phyloP scores from a whole-genome alignment of 92 coral and sea anemone species.

The Pocillopora meandrina region DNA sequence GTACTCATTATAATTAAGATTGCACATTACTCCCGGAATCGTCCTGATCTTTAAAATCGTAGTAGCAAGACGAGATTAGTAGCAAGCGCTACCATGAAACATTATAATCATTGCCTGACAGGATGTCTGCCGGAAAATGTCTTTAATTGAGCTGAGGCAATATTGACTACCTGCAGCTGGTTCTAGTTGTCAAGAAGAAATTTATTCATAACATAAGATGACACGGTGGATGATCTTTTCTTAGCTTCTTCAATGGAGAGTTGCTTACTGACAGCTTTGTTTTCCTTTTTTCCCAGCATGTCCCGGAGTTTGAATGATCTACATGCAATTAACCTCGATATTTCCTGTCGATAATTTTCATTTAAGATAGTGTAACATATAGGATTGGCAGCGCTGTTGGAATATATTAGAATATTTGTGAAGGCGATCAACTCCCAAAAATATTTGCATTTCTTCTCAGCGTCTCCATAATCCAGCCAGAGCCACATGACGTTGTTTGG shows the following conservation, averaged over 20 bases:
- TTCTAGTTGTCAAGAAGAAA: too few relatives aligned
- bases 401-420: slow-evolving; percentile 72
- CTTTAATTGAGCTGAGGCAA: too few relatives aligned
- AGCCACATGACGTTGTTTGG: slow-evolving; percentile 92
- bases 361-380: slow-evolving; percentile 73
- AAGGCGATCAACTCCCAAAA: slow-evolving; percentile 78
- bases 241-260: neutral
- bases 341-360: slow-evolving; percentile 59
- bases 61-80: too few relatives aligned
- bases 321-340: neutral
- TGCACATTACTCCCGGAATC: too few relatives aligned
- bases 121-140: too few relatives aligned
- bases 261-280: neutral
- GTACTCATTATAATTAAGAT: too few relatives aligned
- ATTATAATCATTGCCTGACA: too few relatives aligned
- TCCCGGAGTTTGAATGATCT: neutral
- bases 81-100: too few relatives aligned
- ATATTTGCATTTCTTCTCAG: slow-evolving; percentile 51
- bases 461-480: slow-evolving; percentile 85
- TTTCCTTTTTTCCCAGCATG: neutral
- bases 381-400: slow-evolving; percentile 89
- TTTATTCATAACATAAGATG: neutral
- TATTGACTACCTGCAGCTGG: too few relatives aligned
- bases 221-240: neutral
- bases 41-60: too few relatives aligned